Percentiles rank a stretch among this genome's conserved stretches.
Evolutionary conservation across 2,888 invertebrate species (phyloP).

Genomic region (Ophioninae sp.): DNA sequence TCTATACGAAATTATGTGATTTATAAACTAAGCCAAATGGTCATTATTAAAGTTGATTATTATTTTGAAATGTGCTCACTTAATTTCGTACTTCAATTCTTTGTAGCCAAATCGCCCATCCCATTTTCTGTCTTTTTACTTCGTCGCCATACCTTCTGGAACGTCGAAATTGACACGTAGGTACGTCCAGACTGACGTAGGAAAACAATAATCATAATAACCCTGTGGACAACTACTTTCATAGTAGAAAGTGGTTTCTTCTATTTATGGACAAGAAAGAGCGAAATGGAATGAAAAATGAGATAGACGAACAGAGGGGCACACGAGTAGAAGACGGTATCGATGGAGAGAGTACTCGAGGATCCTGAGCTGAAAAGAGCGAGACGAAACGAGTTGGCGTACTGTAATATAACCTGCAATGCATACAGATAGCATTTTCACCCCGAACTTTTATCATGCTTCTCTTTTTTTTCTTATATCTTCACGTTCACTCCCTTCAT

Average conservation of each 20-base stretch:
- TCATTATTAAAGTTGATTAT: too few species aligned
- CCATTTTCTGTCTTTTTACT: slow-evolving; percentile 33
- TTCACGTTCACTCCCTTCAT: slow-evolving; percentile 52
- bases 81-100: slow-evolving; percentile 1
- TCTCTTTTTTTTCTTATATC: slow-evolving; percentile 25
- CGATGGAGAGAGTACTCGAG: slow-evolving; percentile 32
- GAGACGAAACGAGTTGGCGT: slow-evolving; percentile 68
- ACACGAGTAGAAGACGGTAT: slow-evolving; percentile 2
- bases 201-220: slow-evolving; percentile 78
- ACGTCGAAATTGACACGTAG: slow-evolving; percentile 49
- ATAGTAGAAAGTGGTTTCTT: not conserved
- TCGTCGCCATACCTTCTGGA: slow-evolving; percentile 68
- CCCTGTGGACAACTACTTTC: slow-evolving; percentile 49
- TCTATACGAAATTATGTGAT: too few species aligned
- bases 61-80: slow-evolving; percentile 7
- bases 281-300: slow-evolving; percentile 3
- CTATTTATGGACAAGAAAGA: slow-evolving; percentile 21
- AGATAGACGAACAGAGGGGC: slow-evolving; percentile 26
- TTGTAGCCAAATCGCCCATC: not conserved
- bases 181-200: slow-evolving; percentile 66
- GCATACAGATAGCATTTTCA: slow-evolving; percentile 63
- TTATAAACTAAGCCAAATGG: too few species aligned
- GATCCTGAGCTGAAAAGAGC: slow-evolving; percentile 36
- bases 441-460: slow-evolving; percentile 50
- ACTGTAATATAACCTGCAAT: slow-evolving; percentile 72